phyloP scores from a whole-genome alignment of 2,113 vertebrate genomes.

The Calypte anna region DNA sequence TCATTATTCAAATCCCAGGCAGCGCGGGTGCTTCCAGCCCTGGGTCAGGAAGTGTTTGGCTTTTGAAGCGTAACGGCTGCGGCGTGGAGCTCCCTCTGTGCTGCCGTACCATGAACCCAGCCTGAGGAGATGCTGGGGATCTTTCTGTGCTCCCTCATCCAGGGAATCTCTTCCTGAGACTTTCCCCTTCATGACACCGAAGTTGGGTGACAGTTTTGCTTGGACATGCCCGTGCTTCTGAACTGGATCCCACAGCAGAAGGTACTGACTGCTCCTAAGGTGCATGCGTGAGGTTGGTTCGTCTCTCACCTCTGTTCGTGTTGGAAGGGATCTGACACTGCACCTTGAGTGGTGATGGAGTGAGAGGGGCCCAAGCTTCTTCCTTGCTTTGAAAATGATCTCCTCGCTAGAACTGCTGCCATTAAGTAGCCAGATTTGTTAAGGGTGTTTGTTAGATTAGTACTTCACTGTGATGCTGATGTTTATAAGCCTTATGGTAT shows the following conservation, averaged over 20 bases:
- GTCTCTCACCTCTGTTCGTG: rapidly evolving
- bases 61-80: conserved; percentile 54
- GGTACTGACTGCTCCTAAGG: background rate
- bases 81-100: background rate
- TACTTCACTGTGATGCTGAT: background rate
- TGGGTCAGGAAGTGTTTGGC: conserved; percentile 60
- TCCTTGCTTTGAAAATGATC: background rate
- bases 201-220: background rate
- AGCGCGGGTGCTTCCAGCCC: conserved; percentile 38
- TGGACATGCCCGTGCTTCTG: conserved; percentile 11
- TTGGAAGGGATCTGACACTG: background rate
- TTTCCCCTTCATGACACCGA: rapidly evolving
- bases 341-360: rapidly evolving
- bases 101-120: background rate
- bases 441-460: background rate
- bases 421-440: background rate
- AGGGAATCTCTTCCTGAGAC: background rate
- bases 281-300: background rate
- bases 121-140: background rate
- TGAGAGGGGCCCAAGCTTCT: background rate
- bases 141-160: background rate
- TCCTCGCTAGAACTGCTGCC: background rate
- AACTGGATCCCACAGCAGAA: conserved; percentile 38
- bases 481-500: background rate
- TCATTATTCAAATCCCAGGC: background rate